Percentiles rank a stretch among this genome's conserved stretches.
These are phyloP conservation scores for Ptilonorhynchus violaceus DNA, from an alignment of 2,113 vertebrate genomes.

Conservation along the genomic window DNA sequence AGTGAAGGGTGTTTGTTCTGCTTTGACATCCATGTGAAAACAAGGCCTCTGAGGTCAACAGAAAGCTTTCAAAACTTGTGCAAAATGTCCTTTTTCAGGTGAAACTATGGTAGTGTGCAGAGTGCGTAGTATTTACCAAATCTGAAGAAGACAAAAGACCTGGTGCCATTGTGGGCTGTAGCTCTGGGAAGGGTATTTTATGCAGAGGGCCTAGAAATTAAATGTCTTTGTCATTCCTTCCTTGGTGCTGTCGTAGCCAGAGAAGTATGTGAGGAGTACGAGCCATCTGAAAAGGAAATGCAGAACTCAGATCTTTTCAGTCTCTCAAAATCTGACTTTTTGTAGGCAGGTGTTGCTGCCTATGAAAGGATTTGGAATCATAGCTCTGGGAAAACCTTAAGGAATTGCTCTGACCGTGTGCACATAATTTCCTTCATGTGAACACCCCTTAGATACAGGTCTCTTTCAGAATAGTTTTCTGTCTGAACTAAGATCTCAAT, in stretches of 20 bases:
- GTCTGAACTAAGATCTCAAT: not conserved
- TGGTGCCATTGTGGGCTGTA: not conserved
- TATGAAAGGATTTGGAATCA: not conserved
- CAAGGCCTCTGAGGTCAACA: not conserved
- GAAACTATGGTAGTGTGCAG: not conserved
- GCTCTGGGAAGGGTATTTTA: not conserved
- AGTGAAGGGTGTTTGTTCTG: not conserved
- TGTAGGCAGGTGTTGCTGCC: not conserved
- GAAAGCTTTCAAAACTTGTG: not conserved
- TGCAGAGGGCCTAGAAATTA: not conserved
- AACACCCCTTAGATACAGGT: not conserved
- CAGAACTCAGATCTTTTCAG: accelerated
- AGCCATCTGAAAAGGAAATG: not conserved
- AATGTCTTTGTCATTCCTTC: not conserved
- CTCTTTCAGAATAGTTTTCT: not conserved
- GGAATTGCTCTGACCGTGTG: not conserved
- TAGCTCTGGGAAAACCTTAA: not conserved
- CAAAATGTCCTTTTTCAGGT: not conserved
- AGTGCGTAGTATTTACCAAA: not conserved
- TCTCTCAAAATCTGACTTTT: not conserved
- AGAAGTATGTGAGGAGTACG: not conserved
- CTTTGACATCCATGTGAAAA: not conserved
- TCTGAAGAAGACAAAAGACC: not conserved
- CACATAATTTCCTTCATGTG: not conserved
- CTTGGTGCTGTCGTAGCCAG: not conserved